Conservation (phyloP, 2,888 invertebrate genomes). For the Caenorhabditis angaria region DNA sequence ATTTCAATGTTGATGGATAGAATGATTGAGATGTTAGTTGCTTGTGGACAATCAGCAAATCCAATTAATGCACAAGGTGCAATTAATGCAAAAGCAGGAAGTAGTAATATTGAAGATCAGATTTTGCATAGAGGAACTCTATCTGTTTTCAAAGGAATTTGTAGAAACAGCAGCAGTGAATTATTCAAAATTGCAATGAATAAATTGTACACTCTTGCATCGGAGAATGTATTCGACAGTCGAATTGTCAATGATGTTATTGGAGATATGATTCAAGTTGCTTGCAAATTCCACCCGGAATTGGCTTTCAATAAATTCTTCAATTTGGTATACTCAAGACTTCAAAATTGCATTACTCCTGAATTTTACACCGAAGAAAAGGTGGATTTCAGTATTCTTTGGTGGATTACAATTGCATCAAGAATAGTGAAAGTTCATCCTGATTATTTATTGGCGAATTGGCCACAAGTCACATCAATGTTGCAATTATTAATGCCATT, state of each 20-base stretch:
- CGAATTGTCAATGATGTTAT: conserved; percentile 85
- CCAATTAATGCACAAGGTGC: conserved; percentile 36
- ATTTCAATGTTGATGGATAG: conserved; percentile 84
- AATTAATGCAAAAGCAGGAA: conserved; percentile 37
- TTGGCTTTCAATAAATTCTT: conserved; percentile 65
- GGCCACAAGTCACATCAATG: conserved; percentile 79
- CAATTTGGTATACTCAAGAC: conserved; percentile 50
- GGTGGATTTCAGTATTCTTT: conserved; percentile 61
- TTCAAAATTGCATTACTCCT: conserved; percentile 53
- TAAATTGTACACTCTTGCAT: conserved; percentile 81
- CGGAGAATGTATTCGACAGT: conserved; percentile 83
- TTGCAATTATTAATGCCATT: conserved; percentile 81
- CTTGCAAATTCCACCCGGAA: conserved; percentile 72
- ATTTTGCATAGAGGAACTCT: conserved; percentile 50
- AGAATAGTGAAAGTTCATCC: conserved; percentile 78
- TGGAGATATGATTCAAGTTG: conserved; percentile 80
- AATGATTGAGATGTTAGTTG: conserved; percentile 47
- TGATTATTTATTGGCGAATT: conserved; percentile 59
- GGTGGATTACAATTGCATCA: conserved; percentile 65
- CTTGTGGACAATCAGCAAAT: conserved; percentile 41
- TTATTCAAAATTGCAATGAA: conserved; percentile 78
- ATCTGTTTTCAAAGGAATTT: conserved; percentile 52
- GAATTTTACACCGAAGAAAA: conserved; percentile 55
- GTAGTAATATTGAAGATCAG: conserved; percentile 43
- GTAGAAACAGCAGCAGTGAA: conserved; percentile 43